These are phyloP conservation scores for Brachypteracias leptosomus DNA, from an alignment of 2,113 vertebrate genomes.

Conservation along the genomic window DNA sequence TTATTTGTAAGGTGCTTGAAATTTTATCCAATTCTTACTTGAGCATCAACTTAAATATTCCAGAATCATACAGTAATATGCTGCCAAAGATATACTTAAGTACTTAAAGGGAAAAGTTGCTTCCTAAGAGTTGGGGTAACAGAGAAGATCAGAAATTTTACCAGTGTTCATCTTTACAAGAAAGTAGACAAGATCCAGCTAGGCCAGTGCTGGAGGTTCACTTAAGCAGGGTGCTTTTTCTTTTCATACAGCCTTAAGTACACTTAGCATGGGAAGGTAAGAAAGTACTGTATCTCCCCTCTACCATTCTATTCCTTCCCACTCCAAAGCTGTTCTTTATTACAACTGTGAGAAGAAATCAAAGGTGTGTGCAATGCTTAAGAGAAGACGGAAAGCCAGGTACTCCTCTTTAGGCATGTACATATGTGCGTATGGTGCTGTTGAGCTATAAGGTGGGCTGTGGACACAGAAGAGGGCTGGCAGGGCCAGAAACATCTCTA, in stretches of 20 bases:
- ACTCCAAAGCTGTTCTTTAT: not conserved
- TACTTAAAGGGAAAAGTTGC: not conserved
- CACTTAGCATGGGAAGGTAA: not conserved
- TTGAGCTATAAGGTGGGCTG: not conserved
- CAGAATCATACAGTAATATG: not conserved
- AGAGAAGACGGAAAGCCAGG: not conserved
- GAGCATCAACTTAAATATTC: not conserved
- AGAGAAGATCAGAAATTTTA: not conserved
- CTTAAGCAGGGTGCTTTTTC: not conserved
- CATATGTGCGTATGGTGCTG: accelerated
- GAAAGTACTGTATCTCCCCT: not conserved
- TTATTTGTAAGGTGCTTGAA: not conserved
- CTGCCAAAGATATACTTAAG: not conserved
- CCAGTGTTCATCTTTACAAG: not conserved
- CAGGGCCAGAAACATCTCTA: not conserved
- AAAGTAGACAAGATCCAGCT: not conserved
- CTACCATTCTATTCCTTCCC: not conserved
- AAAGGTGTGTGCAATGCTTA: not conserved
- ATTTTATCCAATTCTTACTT: not conserved
- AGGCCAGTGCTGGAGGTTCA: not conserved
- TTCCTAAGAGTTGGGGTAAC: not conserved
- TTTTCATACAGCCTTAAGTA: not conserved
- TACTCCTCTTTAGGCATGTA: not conserved
- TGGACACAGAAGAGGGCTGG: not conserved
- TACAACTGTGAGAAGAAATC: not conserved